Conservation (phyloP, 2,888 invertebrate species). For the Rhaphigaster nebulosa region DNA sequence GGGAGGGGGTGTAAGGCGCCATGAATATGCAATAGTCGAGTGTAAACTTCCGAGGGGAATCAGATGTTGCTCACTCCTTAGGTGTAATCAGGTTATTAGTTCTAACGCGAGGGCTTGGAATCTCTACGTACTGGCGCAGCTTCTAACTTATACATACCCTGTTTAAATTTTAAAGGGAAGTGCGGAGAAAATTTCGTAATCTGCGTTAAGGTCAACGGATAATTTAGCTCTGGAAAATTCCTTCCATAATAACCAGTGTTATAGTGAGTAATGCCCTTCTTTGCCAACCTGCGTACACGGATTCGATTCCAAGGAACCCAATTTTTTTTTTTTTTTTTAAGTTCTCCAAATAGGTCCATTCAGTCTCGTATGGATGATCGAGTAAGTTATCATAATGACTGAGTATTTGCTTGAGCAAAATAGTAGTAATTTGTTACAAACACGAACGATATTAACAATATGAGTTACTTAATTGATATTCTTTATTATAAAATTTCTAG, state of each 20-base stretch:
- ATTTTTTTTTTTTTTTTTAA: too few relatives aligned
- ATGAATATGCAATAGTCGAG: slow-evolving; percentile 34
- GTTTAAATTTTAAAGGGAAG: background rate
- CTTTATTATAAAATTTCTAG: too few relatives aligned
- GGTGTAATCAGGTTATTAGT: slow-evolving; percentile 3
- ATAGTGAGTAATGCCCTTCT: background rate
- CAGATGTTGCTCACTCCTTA: slow-evolving; percentile 36
- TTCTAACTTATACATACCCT: background rate
- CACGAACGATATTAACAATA: too few relatives aligned
- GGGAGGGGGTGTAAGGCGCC: background rate
- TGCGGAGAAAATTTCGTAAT: slow-evolving; percentile 1
- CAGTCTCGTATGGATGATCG: too few relatives aligned
- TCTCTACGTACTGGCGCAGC: slow-evolving; percentile 11
- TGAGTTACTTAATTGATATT: too few relatives aligned
- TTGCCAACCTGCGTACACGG: background rate
- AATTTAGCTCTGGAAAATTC: background rate
- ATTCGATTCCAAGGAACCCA: too few relatives aligned
- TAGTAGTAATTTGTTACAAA: too few relatives aligned
- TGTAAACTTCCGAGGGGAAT: slow-evolving; percentile 5
- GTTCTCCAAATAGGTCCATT: too few relatives aligned
- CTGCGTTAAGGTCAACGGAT: background rate
- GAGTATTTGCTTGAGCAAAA: too few relatives aligned
- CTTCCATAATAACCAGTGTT: background rate
- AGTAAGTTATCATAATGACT: too few relatives aligned
- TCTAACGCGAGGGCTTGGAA: background rate